Base-by-base conservation (phyloP, 2,113 vertebrate species). In the Pholis gunnellus region DNA sequence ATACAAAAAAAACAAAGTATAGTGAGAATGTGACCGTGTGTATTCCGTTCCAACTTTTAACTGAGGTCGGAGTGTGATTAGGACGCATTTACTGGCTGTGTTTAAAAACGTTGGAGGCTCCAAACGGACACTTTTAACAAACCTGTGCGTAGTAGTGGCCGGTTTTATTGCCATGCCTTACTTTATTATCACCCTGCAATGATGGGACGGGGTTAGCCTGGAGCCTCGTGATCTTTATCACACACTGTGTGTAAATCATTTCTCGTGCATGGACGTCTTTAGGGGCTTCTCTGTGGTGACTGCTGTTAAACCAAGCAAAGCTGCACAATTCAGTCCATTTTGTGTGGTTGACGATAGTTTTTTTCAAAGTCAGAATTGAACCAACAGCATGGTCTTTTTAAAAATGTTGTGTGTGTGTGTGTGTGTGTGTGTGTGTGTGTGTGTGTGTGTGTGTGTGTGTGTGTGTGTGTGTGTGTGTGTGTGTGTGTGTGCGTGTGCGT, bases 351-450 rank as follows among this genome's bases (percentile, higher is more conserved):
- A 38, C 1, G 9, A 64, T 57, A 1, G 14, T 59, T 71, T n/a
- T 29, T 40, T 52, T 1, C 40, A 11, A 11, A 66, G 71, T 61
- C 11, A 40, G 4, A 59, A 42, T 68, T 60, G 13, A 40, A 29
- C 42, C 59, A 72, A 13, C 34, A 29, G 61, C 34, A 66, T 31
- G 60, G 46, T 68, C 67, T 52, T 65, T 76, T 78, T 78, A 9
- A 52, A 22, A 52, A 52, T 20, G 48, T 20, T 52, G 7, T 38
- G 6, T 7, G 5, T 1, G 15, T 46, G 13, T 36, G 11, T 22
- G 31, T 54, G 54, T 60, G 34, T 66, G 42, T 77, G 46, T 57
- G 29, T 46, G 31, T 60, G 31, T 78, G 42, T 74, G 48, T 54
- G 18, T 59, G 31, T 54, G 71, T 56, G 18, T 38, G 14, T n/a